A percentile compares a stretch with the other conserved stretches of the same genome.
Evolutionary conservation across 2,888 invertebrate species (phyloP).

Genomic region (Ferrisia virgata): DNA sequence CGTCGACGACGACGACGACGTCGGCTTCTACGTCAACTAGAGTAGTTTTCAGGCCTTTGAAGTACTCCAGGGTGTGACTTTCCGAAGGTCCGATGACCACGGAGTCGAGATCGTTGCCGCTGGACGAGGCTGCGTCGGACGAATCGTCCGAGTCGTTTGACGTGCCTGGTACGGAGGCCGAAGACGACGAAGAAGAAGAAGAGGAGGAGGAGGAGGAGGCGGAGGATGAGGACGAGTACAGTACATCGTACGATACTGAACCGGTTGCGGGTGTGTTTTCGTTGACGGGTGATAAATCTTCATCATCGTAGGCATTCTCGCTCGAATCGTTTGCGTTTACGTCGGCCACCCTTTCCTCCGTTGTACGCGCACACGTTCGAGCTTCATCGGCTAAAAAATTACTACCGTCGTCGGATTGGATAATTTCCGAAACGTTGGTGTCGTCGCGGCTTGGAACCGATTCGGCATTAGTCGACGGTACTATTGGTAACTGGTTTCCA

Average conservation of each 20-base stretch:
- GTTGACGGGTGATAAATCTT: not conserved
- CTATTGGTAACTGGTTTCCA: not conserved
- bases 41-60: slow-evolving; percentile 58
- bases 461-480: not conserved
- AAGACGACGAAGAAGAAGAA: not conserved
- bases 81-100: slow-evolving; percentile 62
- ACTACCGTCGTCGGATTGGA: not conserved
- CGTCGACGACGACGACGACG: not conserved
- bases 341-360: not conserved
- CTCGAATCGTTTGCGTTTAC: slow-evolving; percentile 8
- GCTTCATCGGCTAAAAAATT: slow-evolving; percentile 20
- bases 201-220: not conserved
- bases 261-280: not conserved
- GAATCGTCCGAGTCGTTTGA: slow-evolving; percentile 81
- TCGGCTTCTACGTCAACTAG: slow-evolving; percentile 48
- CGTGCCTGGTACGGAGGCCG: slow-evolving; percentile 82
- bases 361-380: not conserved
- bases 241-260: not conserved
- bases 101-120: slow-evolving; percentile 50
- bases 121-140: slow-evolving; percentile 63
- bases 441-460: not conserved
- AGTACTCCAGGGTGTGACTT: slow-evolving; percentile 58
- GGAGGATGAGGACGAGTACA: not conserved
- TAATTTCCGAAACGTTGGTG: not conserved
- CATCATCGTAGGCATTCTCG: not conserved